Percentiles rank a stretch among this genome's conserved stretches.
Conservation (phyloP, 2,888 invertebrate genomes). For the Cephus spinipes region DNA sequence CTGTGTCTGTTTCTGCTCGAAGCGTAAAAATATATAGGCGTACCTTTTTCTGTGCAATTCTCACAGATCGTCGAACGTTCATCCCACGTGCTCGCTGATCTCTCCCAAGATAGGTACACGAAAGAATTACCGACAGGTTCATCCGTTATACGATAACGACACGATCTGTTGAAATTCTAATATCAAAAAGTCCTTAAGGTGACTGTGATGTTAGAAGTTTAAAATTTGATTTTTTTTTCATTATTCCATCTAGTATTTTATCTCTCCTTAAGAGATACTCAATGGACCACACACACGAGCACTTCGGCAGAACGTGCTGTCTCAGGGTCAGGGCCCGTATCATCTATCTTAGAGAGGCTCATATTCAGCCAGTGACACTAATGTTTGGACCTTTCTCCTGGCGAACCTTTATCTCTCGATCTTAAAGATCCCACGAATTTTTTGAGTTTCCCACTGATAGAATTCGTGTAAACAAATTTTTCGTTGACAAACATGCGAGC, state of each 20-base stretch:
- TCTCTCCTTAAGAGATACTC: conserved; percentile 31
- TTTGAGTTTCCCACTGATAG: background rate
- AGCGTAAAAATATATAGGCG: background rate
- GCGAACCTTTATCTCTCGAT: conserved; percentile 37
- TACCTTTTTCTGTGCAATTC: background rate
- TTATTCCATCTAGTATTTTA: conserved; percentile 12
- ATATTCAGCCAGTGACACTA: conserved; percentile 57
- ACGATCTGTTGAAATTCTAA: background rate
- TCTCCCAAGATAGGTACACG: background rate
- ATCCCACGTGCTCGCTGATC: background rate
- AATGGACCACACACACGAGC: conserved; percentile 55
- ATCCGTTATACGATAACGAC: too few species aligned
- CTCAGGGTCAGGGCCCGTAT: conserved; percentile 45
- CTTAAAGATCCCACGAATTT: background rate
- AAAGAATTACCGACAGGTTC: background rate
- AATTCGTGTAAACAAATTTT: conserved; percentile 17
- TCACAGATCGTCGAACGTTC: background rate
- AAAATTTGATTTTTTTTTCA: conserved; percentile 18
- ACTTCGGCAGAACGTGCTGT: conserved; percentile 25
- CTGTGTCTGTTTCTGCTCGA: background rate
- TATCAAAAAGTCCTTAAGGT: conserved; percentile 40
- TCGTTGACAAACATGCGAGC: conserved; percentile 24
- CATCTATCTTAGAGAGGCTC: conserved; percentile 58
- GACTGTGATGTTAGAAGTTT: background rate
- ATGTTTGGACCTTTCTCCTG: conserved; percentile 44